Conservation (phyloP, 2,888 invertebrate genomes). For the Druceiella hillmani region DNA sequence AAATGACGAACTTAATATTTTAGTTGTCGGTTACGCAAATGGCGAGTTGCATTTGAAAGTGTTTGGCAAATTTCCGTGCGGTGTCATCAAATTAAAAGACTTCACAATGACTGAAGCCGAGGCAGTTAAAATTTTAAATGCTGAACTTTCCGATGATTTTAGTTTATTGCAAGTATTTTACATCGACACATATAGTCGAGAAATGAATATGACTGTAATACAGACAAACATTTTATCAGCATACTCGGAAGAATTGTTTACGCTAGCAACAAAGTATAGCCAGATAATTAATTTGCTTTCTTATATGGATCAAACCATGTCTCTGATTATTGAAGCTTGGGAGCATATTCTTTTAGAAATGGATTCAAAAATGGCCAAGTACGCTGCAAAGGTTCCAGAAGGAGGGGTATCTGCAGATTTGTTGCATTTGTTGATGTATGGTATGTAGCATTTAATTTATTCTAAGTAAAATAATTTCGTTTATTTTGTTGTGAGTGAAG, state of each 20-base stretch:
- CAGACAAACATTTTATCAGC: constrained; percentile 59
- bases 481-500: no score
- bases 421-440: constrained; percentile 84
- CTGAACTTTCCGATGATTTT: constrained; percentile 65
- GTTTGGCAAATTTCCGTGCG: constrained; percentile 81
- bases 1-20: constrained; percentile 62
- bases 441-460: constrained; percentile 34
- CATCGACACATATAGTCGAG: constrained; percentile 44
- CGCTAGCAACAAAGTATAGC: constrained; percentile 69
- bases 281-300: constrained; percentile 65
- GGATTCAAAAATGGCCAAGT: constrained; percentile 86
- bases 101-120: constrained; percentile 52
- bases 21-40: constrained; percentile 72
- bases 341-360: constrained; percentile 91
- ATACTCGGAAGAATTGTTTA: constrained; percentile 63
- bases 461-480: constrained; percentile 6
- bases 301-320: constrained; percentile 68
- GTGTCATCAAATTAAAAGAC: constrained; percentile 56
- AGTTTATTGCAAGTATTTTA: constrained; percentile 62
- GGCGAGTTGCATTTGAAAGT: constrained; percentile 72
- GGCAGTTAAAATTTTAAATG: constrained; percentile 56
- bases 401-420: constrained; percentile 88
- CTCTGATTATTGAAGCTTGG: constrained; percentile 85
- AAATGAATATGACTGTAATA: constrained; percentile 43
- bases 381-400: constrained; percentile 73